These are phyloP conservation scores for Tautogolabrus adspersus DNA, from an alignment of 2,113 vertebrate genomes.

Conservation along the genomic window DNA sequence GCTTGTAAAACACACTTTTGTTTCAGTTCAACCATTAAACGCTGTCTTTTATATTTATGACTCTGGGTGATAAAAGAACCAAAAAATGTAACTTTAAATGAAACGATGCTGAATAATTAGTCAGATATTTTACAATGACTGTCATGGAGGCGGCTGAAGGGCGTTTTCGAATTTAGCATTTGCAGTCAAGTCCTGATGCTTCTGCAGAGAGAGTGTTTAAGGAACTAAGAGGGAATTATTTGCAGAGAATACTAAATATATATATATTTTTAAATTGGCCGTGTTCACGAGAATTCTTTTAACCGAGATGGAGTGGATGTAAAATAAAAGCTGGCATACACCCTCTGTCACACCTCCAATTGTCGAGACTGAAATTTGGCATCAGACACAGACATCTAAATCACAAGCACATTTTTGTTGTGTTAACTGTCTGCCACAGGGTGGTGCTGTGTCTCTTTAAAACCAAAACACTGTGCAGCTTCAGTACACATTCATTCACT, in stretches of 20 bases:
- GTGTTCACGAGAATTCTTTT: not conserved
- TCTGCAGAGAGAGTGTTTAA: not conserved
- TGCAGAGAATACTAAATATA: not conserved
- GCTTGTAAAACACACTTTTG: conserved; percentile 45
- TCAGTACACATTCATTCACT: not conserved
- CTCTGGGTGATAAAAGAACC: conserved; percentile 2
- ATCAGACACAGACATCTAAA: not conserved
- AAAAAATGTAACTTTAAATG: conserved; percentile 38
- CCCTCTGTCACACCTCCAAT: conserved; percentile 27
- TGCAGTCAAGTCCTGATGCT: not conserved
- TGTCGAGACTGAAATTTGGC: conserved; percentile 10
- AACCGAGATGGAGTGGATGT: conserved; percentile 14
- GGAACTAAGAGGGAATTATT: not conserved
- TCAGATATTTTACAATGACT: conserved; percentile 17
- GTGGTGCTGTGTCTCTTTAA: conserved; percentile 72
- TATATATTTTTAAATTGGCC: not conserved
- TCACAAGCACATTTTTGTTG: not conserved
- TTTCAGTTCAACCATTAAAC: conserved; percentile 36
- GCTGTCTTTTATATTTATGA: conserved; percentile 3
- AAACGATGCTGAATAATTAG: conserved; percentile 40
- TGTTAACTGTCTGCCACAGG: conserved; percentile 51
- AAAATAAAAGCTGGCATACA: conserved; percentile 15
- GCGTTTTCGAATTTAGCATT: conserved; percentile 25
- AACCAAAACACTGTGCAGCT: not conserved
- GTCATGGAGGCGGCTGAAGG: not conserved